phyloP scores from a whole-genome alignment of 2,888 invertebrate species.

The Hoplodrina ambigua region DNA sequence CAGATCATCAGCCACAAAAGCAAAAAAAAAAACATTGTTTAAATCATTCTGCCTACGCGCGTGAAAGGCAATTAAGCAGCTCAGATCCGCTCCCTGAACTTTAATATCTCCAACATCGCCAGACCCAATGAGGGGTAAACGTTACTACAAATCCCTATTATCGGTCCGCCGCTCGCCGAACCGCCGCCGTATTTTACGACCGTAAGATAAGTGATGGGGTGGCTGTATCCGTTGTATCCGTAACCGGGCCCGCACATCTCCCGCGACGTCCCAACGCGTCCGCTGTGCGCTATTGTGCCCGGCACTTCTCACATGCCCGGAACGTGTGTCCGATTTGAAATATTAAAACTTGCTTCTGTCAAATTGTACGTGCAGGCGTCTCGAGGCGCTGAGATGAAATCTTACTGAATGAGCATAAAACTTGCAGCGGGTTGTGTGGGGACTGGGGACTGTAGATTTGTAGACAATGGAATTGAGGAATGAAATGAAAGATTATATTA shows the following conservation, averaged over 20 bases:
- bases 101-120: conserved; percentile 30
- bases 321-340: conserved; percentile 55
- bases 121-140: conserved; percentile 41
- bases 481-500: not conserved
- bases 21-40: not conserved
- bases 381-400: conserved; percentile 39
- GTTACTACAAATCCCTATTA: conserved; percentile 46
- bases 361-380: conserved; percentile 40
- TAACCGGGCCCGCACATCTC: conserved; percentile 36
- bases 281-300: not conserved
- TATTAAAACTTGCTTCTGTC: conserved; percentile 52
- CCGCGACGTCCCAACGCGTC: conserved; percentile 7
- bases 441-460: conserved; percentile 11
- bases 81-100: conserved; percentile 16
- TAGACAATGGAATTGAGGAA: conserved; percentile 31
- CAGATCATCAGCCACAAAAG: not conserved
- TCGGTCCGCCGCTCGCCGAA: conserved; percentile 21
- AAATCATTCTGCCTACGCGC: not conserved
- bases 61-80: conserved; percentile 9
- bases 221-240: conserved; percentile 37
- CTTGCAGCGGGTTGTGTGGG: conserved; percentile 8
- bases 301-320: conserved; percentile 7
- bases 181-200: conserved; percentile 42
- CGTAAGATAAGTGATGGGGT: conserved; percentile 43
- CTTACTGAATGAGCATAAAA: conserved; percentile 17